Conservation (phyloP, 2,113 vertebrate species). For the Colinus virginianus region DNA sequence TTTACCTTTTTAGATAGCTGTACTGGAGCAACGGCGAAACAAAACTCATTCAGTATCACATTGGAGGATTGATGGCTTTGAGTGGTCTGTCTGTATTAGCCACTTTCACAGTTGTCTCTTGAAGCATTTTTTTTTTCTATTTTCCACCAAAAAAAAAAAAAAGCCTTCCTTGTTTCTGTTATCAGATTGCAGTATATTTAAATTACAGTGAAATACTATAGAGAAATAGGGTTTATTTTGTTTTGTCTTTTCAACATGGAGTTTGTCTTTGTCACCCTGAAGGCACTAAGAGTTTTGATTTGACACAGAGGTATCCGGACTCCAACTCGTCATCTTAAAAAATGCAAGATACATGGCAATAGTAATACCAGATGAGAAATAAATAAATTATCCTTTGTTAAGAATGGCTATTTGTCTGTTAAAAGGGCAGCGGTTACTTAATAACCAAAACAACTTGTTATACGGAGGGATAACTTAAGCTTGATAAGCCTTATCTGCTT, state of each 20-base stretch:
- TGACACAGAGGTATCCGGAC: slow-evolving; percentile 27
- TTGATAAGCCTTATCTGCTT: slow-evolving; percentile 11
- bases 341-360: not conserved
- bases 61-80: slow-evolving; percentile 28
- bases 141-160: slow-evolving; percentile 47
- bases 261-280: slow-evolving; percentile 51
- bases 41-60: slow-evolving; percentile 55
- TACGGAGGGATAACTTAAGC: not conserved
- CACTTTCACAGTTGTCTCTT: slow-evolving; percentile 61
- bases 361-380: not conserved
- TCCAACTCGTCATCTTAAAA: not conserved
- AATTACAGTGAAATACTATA: slow-evolving; percentile 52
- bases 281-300: slow-evolving; percentile 51
- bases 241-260: not conserved
- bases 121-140: not conserved
- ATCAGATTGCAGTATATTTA: slow-evolving; percentile 51
- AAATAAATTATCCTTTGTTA: not conserved
- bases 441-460: not conserved
- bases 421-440: not conserved
- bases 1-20: slow-evolving; percentile 77
- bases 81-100: slow-evolving; percentile 66
- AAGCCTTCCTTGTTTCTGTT: slow-evolving; percentile 66
- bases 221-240: slow-evolving; percentile 41
- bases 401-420: not conserved
- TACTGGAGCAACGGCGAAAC: slow-evolving; percentile 69